phyloP scores from a whole-genome alignment of 2,888 invertebrate species.

The Andrena camellia region DNA sequence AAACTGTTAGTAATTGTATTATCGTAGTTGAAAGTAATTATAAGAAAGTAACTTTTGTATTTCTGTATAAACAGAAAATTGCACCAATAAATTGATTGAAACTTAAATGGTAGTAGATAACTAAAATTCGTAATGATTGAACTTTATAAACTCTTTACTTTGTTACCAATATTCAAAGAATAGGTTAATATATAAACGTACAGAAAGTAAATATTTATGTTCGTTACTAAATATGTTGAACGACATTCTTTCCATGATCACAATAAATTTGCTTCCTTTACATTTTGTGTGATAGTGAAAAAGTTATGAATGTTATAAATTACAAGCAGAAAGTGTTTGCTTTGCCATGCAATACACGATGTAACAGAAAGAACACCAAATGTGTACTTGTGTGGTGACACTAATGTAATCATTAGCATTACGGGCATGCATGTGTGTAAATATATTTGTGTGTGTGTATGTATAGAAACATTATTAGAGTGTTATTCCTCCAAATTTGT shows the following conservation, averaged over 20 bases:
- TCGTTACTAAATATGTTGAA: neutral
- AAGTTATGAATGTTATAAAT: constrained; percentile 7
- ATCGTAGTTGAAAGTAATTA: neutral
- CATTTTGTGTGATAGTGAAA: neutral
- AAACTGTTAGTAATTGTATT: neutral
- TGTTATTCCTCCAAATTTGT: neutral
- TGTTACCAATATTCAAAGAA: neutral
- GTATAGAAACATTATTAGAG: neutral
- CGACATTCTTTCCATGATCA: neutral
- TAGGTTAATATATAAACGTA: neutral
- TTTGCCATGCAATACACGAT: constrained; percentile 38
- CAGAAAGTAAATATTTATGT: neutral
- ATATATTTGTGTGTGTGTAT: constrained; percentile 6
- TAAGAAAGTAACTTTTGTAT: neutral
- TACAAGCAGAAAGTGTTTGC: constrained; percentile 2
- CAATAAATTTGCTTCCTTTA: neutral
- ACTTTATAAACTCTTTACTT: neutral
- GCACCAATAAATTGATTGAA: neutral
- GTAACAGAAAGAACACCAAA: constrained; percentile 4
- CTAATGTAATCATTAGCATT: constrained; percentile 17
- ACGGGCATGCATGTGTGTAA: constrained; percentile 27
- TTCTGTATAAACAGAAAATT: too few species aligned
- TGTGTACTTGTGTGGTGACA: neutral
- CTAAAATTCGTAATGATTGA: neutral
- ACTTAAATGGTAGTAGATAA: neutral